A percentile compares a stretch with the other conserved stretches of the same genome.
Evolutionary conservation across 2,888 invertebrate genomes (phyloP).

Genomic region (Sipunculus nudus): DNA sequence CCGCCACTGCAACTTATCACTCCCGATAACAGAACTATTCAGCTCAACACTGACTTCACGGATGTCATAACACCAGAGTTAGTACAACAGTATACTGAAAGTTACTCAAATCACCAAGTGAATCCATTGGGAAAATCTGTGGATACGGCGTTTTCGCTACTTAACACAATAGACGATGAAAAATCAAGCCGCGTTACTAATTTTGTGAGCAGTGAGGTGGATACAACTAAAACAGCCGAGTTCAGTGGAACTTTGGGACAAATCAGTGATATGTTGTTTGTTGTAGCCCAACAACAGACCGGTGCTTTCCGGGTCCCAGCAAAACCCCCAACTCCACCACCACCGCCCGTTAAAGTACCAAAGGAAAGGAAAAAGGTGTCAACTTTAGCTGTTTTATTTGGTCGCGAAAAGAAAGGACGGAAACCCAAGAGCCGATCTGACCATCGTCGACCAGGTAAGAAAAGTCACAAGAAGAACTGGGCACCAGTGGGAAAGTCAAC

Average conservation of each 20-base stretch:
- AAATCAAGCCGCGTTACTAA: background rate
- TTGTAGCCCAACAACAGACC: conserved; percentile 8
- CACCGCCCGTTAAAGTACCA: background rate
- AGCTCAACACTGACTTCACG: too few relatives aligned
- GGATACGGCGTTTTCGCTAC: conserved; percentile 6
- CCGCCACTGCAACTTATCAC: too few relatives aligned
- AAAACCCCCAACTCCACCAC: background rate
- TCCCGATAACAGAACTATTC: too few relatives aligned
- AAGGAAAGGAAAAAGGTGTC: conserved; percentile 15
- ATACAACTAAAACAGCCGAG: conserved; percentile 9
- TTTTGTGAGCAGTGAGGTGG: conserved; percentile 19
- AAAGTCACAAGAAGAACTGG: too few relatives aligned
- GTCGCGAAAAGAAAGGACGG: background rate
- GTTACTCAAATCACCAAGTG: background rate
- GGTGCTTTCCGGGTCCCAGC: conserved; percentile 5
- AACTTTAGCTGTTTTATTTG: conserved; percentile 15
- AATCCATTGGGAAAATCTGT: background rate
- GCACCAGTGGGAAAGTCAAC: too few relatives aligned
- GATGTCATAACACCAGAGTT: background rate
- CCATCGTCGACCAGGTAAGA: too few relatives aligned
- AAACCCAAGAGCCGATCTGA: too few relatives aligned
- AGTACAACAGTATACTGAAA: too few relatives aligned
- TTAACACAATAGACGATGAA: background rate
- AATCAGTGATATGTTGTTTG: background rate
- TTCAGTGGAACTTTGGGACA: background rate